Percentiles rank a stretch among this genome's conserved stretches.
Evolutionary conservation across 2,888 invertebrate species (phyloP).

Genomic region (Orthosia incerta): DNA sequence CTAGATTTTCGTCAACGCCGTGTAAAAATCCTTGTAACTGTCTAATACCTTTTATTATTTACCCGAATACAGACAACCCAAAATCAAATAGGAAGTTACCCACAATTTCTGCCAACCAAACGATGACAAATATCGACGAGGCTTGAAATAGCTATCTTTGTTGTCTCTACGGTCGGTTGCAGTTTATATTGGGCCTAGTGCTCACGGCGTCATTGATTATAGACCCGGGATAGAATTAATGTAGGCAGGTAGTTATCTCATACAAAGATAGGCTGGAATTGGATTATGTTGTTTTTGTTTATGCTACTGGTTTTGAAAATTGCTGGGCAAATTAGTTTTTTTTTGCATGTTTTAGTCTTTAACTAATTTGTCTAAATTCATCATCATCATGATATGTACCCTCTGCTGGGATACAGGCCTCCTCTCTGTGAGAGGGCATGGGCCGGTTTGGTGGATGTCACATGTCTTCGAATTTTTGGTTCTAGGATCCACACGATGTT

Average conservation of each 20-base stretch:
- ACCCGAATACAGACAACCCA: not conserved
- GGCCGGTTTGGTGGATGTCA: no score
- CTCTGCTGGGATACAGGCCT: no score
- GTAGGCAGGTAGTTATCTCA: constrained; percentile 5
- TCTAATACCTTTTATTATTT: no score
- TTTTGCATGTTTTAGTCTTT: no score
- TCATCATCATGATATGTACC: no score
- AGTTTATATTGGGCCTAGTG: constrained; percentile 16
- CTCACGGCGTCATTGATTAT: constrained; percentile 29
- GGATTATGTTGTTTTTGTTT: constrained; percentile 18
- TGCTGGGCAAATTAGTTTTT: not conserved
- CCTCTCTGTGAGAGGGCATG: no score
- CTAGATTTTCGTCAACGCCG: no score
- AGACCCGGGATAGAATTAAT: not conserved
- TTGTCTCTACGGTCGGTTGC: constrained; percentile 30
- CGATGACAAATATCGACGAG: not conserved
- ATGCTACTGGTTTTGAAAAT: not conserved
- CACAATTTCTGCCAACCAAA: not conserved
- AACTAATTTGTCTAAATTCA: no score
- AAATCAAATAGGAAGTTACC: not conserved
- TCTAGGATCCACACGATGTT: no score
- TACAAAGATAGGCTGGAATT: not conserved
- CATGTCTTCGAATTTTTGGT: no score
- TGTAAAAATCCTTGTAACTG: no score
- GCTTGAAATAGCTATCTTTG: constrained; percentile 38